Base-by-base conservation (phyloP, 2,797 vertebrate species). In the Nasua narica region DNA sequence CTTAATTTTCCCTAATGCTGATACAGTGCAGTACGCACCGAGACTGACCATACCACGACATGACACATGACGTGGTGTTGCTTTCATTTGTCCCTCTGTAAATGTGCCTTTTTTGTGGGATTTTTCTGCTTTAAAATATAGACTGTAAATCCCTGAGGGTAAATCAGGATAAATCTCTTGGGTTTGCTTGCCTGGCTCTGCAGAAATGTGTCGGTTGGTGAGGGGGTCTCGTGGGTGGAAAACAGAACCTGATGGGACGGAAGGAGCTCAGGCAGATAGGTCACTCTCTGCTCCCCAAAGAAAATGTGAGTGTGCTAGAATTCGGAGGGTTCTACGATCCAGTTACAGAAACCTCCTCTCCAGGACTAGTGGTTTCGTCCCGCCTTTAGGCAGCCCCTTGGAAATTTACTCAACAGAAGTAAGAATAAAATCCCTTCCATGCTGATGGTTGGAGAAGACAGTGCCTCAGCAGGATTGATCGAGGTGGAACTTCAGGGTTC, bases 1-100 rank as follows among this genome's bases (percentile, higher is more conserved):
- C 97, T 97, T 98, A 97, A 97, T 98, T 98, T 98, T 97, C 97
- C 97, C 92, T 91, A 97, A 98, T 97, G 96, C 97, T 98, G 93
- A 87, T 96, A 65, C 1, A 93, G 94, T 92, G 77, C 85, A 40
- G 74, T 43, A 2, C n/a, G 52, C 5, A 46, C 46, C 23, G 87
- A 96, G 79, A 27, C 60, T 96, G 97, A 77, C 81, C 92, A 82
- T 54, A 40, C 60, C 8, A 97, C 87, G 74, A 48, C 91, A 69
- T 27, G 5, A 4, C 60, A 35, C 58, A 67, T 43, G 62, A 76
- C 23, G 48, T 84, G 52, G 43, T 91, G 78, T 78, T 87, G 37
- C 65, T 96, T 13, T 96, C 77, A 84, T 98, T 90, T 95, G 21
- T 97, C n/a, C 7, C 0, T 10, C 0, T 29, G n/a, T 90, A 85